Evolutionary conservation across 1,140 invertebrate genomes (phyloP), one percentile per base, ranked within the genome.

Genomic region (Drosophila pectinifera): DNA sequence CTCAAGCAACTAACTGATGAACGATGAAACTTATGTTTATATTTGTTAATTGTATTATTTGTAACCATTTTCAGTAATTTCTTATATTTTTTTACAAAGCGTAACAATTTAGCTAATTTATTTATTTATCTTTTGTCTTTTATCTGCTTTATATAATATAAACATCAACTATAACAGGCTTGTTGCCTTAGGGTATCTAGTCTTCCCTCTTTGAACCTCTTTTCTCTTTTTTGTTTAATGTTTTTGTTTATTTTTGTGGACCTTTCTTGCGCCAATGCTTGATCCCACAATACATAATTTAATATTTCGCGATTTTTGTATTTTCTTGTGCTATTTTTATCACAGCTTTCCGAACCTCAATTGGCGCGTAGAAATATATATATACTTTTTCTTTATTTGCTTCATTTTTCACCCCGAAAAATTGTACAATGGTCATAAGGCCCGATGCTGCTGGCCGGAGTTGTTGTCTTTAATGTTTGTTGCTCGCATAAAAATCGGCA

Each of bases 401-500:
- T 34, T 34, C 5, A 4, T 34, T 34, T 49, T 67, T 45, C 31
- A 26, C 45, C 46, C 59, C 48, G 36, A 46, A 49, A 42, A 55
- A 53, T 45, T 65, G 51, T 75, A 75, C 70, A 73, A 73, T 54
- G 57, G 56, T 62, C 59, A 75, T 74, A 38, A 34, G 70, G 46
- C 42, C 64, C 65, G 46, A 45, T 81, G 63, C 24, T 67, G 61
- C 39, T 67, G 51, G 39, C 28, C 48, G 8, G 28, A 48, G 45
- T 38, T 39, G 18, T 13, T 49, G 62, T 7, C 36, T 58, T 58
- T 70, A 39, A 56, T 61, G 77, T 80, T 53, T 69, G 61, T 55
- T 68, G 69, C 16, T 46, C 58, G 26, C 59, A 84, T 64, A 72
- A 80, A 69, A 80, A 65, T 80, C 69, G 84, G 63, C 79, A 73